Evolutionary conservation across 2,797 vertebrate genomes (phyloP), one percentile per base, ranked within the genome.

Genomic region (Ptychadena robeensis): DNA sequence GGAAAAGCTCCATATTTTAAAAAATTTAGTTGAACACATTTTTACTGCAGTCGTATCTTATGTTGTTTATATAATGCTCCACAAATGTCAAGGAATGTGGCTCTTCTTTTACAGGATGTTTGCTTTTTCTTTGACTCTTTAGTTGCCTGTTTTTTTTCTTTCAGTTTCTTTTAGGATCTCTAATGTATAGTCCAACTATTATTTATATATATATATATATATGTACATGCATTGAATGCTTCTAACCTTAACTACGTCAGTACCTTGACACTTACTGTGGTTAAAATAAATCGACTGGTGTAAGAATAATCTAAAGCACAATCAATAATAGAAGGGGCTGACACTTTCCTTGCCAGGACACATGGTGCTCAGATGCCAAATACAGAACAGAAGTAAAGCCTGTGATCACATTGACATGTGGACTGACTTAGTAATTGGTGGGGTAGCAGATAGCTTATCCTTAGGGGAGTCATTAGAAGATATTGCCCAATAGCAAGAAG

Each of bases 321-420:
- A 69, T n/a, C 7, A 18, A 11, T 57, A 25, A 3, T 31, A 18
- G 65, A 9, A 37, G 11, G 4, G 28, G 31, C 34, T 75, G 66
- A 69, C 28, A 80, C 63, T 31, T 37, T 32, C 8, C 14, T 59
- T 37, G 61, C 70, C 31, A 69, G 35, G 5, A 12, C 82, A 85
- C 44, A 70, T 64, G 77, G 77, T 14, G 28, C 64, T 73, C 53
- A 64, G 77, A 44, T 79, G 59, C n/a, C 37, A 34, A 12, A 74
- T 31, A 79, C 40, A 79, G 65, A 78, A n/a, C n/a, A n/a, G n/a
- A n/a, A n/a, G n/a, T n/a, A n/a, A n/a, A n/a, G 57, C 67, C 63
- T 74, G 48, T 79, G 61, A 65, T 59, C 70, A 67, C 40, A 57
- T 31, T 10, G 25, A n/a, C 77, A 69, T 57, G 44, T 34, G 64